Evolutionary conservation across 2,797 vertebrate genomes (phyloP), one percentile per base, ranked within the genome.

Genomic region (Melanotaenia trifasciata): DNA sequence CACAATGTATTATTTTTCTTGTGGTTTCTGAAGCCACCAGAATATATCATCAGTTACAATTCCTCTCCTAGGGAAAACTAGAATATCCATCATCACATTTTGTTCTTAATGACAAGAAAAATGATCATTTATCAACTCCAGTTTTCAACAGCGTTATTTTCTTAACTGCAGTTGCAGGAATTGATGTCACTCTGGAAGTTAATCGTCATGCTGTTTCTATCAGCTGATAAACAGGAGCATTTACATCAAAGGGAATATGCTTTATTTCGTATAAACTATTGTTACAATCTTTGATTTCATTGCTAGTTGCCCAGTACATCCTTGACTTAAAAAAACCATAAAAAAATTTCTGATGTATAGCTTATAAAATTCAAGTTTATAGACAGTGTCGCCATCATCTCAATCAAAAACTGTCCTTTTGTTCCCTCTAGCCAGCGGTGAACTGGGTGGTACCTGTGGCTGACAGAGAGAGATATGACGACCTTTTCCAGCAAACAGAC

Each of bases 401-500:
- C 38, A 59, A 59, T 51, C 56, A 0, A 9, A 57, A 38, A 26
- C 32, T 62, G 26, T 63, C 12, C 24, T 57, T 57, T 76, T 60
- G 12, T 68, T 66, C 0, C 16, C 64, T 75, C 6, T 70, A 94
- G 79, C 87, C 95, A 70, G 89, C 84, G 1, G 89, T 94, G 56
- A 96, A 90, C 68, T 99, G 98, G 98, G 97, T 96, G 36, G 97
- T 99, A n/a, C 96, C 97, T 0, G 50, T 93, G 58, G 93, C 95
- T 0, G 98, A 99, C 90, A 95, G 97, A 83, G 93, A 94, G 40
- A 92, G 95, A 51, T 99, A 98, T 0, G 95, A 97, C 1, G 97
- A 99, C 16, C 95, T 99, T 64, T 99, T 99, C 87, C 87, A 96
- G 64, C 95, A 97, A 88, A 97, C 95, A 0, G 98, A 99, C 90